These are phyloP conservation scores for Odontesthes bonariensis DNA, from an alignment of 2,113 vertebrate species.

Conservation along the genomic window DNA sequence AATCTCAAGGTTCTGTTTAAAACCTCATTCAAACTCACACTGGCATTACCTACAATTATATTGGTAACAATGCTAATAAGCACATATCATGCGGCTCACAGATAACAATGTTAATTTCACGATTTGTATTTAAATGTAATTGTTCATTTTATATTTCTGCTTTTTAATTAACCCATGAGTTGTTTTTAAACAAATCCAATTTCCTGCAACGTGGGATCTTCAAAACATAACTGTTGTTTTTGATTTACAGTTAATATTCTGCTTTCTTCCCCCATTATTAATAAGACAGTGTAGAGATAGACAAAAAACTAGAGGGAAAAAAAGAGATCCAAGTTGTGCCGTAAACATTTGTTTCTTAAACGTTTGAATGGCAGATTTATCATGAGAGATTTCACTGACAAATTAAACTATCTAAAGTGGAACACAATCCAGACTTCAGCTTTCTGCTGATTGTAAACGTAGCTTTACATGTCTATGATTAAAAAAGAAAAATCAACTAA, in stretches of 20 bases:
- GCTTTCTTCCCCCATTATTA: background rate
- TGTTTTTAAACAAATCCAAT: background rate
- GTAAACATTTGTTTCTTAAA: too few species aligned
- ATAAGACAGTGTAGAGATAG: background rate
- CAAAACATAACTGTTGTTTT: background rate
- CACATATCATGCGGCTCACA: background rate
- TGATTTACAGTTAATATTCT: background rate
- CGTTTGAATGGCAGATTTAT: too few species aligned
- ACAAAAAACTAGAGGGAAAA: background rate
- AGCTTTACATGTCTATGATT: too few species aligned
- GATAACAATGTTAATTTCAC: background rate
- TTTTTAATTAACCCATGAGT: conserved; percentile 1
- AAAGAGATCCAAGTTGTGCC: too few species aligned
- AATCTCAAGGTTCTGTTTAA: background rate
- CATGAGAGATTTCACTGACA: too few species aligned
- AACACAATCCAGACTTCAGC: background rate
- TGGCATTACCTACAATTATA: background rate
- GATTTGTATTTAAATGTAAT: background rate
- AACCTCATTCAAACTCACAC: background rate
- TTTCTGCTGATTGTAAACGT: too few species aligned
- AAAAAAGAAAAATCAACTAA: too few species aligned
- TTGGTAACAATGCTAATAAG: background rate
- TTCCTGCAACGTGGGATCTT: background rate
- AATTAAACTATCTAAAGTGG: background rate
- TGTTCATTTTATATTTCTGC: background rate